Percentiles rank a stretch among this genome's conserved stretches.
Evolutionary conservation across 2,797 vertebrate genomes (phyloP).

Genomic region (Bryconaethiops microstoma): DNA sequence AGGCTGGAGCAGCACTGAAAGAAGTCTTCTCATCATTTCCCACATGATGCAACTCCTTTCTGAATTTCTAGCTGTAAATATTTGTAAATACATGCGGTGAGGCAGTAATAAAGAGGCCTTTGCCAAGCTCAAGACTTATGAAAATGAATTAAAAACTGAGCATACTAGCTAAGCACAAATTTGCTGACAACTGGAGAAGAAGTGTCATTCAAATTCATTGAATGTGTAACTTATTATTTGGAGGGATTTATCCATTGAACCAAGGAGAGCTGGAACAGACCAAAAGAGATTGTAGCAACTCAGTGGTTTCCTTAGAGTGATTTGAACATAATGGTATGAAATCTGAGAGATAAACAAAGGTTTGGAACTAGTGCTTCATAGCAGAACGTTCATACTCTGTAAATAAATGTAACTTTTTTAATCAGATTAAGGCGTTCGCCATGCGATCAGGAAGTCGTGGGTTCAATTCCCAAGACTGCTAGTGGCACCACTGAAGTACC

Average conservation of each 20-base stretch:
- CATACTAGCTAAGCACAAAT: not conserved
- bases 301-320: no score
- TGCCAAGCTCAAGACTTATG: not conserved
- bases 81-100: not conserved
- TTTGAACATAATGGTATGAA: no score
- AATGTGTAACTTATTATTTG: conserved; percentile 11
- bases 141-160: not conserved
- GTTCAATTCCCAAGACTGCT: no score
- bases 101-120: not conserved
- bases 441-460: no score
- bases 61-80: not conserved
- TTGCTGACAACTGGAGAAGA: not conserved
- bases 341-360: no score
- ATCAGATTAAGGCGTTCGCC: no score
- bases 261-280: not conserved
- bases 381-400: no score
- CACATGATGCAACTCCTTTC: conserved; percentile 11
- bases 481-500: no score
- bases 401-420: no score
- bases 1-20: not conserved
- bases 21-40: not conserved
- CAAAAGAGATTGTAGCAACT: conserved; percentile 1
- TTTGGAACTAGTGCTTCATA: no score
- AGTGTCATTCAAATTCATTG: not conserved
- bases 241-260: not conserved